Evolutionary conservation across 37 sponge, comb jelly and placozoan genomes (phyloP), one percentile per base, ranked within the genome.

Genomic region (Cliona cf. orientalis): DNA sequence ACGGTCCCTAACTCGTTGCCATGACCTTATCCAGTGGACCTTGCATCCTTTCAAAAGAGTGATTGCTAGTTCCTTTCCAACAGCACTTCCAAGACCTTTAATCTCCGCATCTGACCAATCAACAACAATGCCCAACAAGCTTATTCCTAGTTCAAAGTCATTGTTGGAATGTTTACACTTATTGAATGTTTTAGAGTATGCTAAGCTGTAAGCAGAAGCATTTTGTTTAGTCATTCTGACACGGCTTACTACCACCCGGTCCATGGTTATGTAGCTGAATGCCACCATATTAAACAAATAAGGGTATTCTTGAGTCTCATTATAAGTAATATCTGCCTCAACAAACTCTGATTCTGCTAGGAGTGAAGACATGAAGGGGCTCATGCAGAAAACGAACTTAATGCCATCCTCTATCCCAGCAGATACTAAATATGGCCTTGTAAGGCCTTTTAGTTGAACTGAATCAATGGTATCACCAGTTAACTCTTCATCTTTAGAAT

Each of bases 281-380:
- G 76, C 76, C 36, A 75, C 76, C 35, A 17, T 40, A 75, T 75
- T 75, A 75, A 75, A 75, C 34, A 75, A 34, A 61, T 75, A 75
- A 36, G 61, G 57, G 58, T 57, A 75, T 11, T 75, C 76, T 75
- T 37, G 55, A 23, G 59, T 75, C 58, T 57, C 76, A 75, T 75
- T 58, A 34, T 75, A 75, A 14, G 76, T 75, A 34, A 75, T 57
- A 32, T 75, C 76, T 22, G 60, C 36, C 42, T 75, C 43, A 32
- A 75, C 42, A 75, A 75, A 75, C 61, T 75, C 76, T 31, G 76
- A 23, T 11, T 37, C 42, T 68, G 41, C 69, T 7, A 37, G 17
- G 3, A 68, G 38, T 37, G 7, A 23, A 11, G 17, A 7, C 69
- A 68, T 68, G 40, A 68, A 68, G 7, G 69, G 69, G 7, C 9